Percentiles rank a stretch among this genome's conserved stretches.
Conservation (phyloP, 2,888 invertebrate genomes). For the Dynastes maya region DNA sequence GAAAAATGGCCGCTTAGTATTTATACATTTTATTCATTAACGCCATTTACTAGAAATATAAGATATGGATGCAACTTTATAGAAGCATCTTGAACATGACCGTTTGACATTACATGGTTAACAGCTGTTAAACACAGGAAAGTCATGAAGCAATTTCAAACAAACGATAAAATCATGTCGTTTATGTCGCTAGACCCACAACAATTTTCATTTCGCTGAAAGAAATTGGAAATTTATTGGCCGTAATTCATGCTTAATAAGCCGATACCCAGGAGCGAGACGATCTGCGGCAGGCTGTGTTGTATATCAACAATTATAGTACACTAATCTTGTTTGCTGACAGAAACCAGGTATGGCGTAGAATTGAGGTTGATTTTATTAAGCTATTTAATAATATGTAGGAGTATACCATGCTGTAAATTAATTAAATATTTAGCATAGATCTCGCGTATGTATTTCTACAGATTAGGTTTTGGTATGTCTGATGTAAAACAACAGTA, state of each 20-base stretch:
- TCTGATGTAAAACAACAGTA: too few relatives aligned
- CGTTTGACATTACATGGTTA: too few relatives aligned
- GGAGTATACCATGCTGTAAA: not conserved
- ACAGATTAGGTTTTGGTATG: too few relatives aligned
- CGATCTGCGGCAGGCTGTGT: not conserved
- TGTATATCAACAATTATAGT: constrained; percentile 9
- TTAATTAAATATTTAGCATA: not conserved
- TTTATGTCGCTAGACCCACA: not conserved
- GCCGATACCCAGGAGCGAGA: not conserved
- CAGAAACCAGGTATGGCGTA: not conserved
- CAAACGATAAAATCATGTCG: constrained; percentile 1
- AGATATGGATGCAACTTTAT: too few relatives aligned
- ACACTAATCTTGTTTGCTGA: constrained; percentile 12
- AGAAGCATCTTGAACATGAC: too few relatives aligned
- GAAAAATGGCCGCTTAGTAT: too few relatives aligned
- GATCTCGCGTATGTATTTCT: too few relatives aligned
- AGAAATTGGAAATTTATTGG: constrained; percentile 36
- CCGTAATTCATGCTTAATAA: constrained; percentile 21
- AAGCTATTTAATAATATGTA: not conserved
- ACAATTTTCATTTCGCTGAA: constrained; percentile 5
- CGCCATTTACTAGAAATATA: too few relatives aligned
- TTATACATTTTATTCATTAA: too few relatives aligned
- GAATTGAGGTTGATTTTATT: constrained; percentile 13
- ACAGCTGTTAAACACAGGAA: too few relatives aligned
- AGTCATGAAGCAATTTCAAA: not conserved